phyloP scores from a whole-genome alignment of 2,797 vertebrate species.

The Hephaestus fuliginosus region DNA sequence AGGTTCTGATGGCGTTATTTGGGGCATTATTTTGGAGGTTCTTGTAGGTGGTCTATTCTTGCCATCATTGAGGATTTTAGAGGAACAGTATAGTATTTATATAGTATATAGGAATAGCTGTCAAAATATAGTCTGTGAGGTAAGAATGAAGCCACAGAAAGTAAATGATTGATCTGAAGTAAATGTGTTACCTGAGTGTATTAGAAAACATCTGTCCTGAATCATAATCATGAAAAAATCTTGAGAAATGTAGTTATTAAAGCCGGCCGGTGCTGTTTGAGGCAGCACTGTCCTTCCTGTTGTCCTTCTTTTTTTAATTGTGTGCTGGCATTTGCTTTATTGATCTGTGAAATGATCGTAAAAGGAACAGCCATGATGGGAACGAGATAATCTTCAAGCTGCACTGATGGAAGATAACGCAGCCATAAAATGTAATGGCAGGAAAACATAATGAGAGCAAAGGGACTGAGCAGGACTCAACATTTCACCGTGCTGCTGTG shows the following conservation, averaged over 20 bases:
- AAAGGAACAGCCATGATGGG: conserved; percentile 21
- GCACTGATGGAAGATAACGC: conserved; percentile 38
- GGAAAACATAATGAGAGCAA: conserved; percentile 28
- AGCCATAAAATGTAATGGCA: conserved; percentile 43
- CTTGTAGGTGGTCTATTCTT: no score
- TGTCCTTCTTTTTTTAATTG: not conserved
- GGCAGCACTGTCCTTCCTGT: not conserved
- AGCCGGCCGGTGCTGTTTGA: not conserved
- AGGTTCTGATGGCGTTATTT: not conserved
- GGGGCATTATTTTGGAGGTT: no score
- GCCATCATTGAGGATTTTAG: not conserved
- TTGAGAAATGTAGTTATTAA: not conserved
- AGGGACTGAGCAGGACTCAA: conserved; percentile 2
- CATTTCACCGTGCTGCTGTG: not conserved
- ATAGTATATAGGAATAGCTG: no score
- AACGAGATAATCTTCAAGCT: conserved; percentile 14
- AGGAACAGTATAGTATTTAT: not conserved
- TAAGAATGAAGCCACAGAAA: not conserved
- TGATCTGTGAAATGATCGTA: conserved; percentile 32
- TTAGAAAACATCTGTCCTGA: not conserved
- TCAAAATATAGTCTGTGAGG: no score
- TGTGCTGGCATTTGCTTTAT: conserved; percentile 41
- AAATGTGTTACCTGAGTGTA: not conserved
- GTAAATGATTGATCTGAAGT: not conserved
- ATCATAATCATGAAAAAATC: not conserved